These are phyloP conservation scores for Lycophotia porphyrea DNA, from an alignment of 2,888 invertebrate species.

Conservation along the genomic window DNA sequence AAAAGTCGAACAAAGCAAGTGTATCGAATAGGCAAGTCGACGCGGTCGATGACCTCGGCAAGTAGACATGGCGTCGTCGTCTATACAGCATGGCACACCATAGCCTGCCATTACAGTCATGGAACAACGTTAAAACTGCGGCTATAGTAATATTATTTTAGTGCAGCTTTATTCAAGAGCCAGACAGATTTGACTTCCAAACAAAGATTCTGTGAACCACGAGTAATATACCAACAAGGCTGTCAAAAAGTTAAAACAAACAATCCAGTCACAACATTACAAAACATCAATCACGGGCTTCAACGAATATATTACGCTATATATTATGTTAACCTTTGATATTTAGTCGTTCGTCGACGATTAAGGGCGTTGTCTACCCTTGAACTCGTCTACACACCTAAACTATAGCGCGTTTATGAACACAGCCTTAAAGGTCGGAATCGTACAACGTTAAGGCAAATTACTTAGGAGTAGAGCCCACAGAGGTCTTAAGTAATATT, in stretches of 20 bases:
- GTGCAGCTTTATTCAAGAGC: neutral
- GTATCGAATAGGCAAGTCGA: constrained; percentile 80
- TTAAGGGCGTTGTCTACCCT: constrained; percentile 67
- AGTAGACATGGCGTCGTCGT: constrained; percentile 86
- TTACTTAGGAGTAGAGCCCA: constrained; percentile 43
- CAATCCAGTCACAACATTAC: constrained; percentile 11
- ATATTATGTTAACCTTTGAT: constrained; percentile 51
- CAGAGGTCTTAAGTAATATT: constrained; percentile 49
- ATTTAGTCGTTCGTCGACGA: constrained; percentile 43
- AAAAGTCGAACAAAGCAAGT: constrained; percentile 80
- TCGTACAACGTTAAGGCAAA: constrained; percentile 45
- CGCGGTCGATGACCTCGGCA: constrained; percentile 80
- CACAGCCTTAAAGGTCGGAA: constrained; percentile 58
- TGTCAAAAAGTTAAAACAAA: constrained; percentile 23
- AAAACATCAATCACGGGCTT: constrained; percentile 38
- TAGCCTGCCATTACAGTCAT: constrained; percentile 77
- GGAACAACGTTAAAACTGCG: constrained; percentile 53
- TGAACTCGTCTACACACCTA: constrained; percentile 66
- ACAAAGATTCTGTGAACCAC: neutral
- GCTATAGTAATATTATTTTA: constrained; percentile 36
- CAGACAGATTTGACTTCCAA: neutral
- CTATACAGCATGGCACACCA: constrained; percentile 75
- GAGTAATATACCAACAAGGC: neutral
- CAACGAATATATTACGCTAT: constrained; percentile 32
- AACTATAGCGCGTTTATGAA: constrained; percentile 49